Evolutionary conservation across 2,888 invertebrate species (phyloP).

Genomic region (Lepidocyrtoides sp.): DNA sequence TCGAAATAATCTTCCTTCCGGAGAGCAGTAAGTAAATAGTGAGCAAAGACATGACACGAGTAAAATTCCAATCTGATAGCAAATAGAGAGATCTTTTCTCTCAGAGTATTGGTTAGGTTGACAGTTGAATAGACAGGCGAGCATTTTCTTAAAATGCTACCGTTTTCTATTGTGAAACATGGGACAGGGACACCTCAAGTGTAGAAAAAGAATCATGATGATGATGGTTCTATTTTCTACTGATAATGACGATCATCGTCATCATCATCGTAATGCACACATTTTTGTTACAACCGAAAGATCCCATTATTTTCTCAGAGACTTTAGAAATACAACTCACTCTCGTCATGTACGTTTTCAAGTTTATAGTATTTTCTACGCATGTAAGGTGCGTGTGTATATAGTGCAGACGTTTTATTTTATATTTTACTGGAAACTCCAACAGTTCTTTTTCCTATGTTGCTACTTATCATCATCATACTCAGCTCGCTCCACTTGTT

Average conservation of each 20-base stretch:
- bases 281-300: conserved; percentile 19
- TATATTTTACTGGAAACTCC: too few relatives aligned
- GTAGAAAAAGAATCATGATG: conserved; percentile 19
- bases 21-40: background rate
- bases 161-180: conserved; percentile 29
- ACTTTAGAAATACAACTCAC: too few relatives aligned
- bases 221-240: conserved; percentile 11
- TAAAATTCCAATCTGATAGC: conserved; percentile 12
- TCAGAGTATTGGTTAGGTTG: conserved; percentile 18
- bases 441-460: background rate
- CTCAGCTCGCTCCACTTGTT: background rate
- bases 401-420: too few relatives aligned
- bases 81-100: conserved; percentile 14
- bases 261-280: background rate
- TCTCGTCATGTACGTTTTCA: too few relatives aligned
- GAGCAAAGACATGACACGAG: background rate
- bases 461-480: background rate
- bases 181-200: conserved; percentile 1
- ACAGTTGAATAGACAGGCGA: conserved; percentile 13
- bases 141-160: conserved; percentile 48
- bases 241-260: conserved; percentile 37
- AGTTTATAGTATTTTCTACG: too few relatives aligned
- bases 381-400: too few relatives aligned
- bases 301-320: conserved; percentile 21
- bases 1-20: background rate